These are phyloP conservation scores for Sphenopsis melanotis DNA, from an alignment of 2,797 vertebrate genomes.

Conservation along the genomic window DNA sequence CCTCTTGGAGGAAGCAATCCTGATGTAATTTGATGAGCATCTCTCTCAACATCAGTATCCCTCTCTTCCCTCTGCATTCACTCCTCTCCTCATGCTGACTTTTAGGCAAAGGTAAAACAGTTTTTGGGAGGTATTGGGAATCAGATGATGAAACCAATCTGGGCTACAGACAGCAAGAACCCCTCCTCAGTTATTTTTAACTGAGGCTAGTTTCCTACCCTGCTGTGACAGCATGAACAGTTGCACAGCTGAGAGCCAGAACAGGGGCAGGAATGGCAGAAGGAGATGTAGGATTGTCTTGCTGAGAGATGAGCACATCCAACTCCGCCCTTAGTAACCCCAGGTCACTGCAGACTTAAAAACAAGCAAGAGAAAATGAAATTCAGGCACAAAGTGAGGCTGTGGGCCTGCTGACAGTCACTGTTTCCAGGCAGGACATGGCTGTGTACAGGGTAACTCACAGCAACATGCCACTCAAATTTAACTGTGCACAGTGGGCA, in stretches of 20 bases:
- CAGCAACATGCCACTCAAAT: not conserved
- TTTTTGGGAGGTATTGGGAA: not conserved
- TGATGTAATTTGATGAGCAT: not conserved
- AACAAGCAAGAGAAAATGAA: not conserved
- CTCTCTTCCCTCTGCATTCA: not conserved
- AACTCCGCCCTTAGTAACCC: not conserved
- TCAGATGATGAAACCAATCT: not conserved
- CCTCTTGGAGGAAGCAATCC: constrained; percentile 4
- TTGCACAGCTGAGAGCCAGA: not conserved
- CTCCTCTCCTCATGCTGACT: not conserved
- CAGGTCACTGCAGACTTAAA: not conserved
- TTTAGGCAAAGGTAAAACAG: not conserved
- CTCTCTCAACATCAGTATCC: not conserved
- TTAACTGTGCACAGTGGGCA: not conserved
- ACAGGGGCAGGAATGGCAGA: not conserved
- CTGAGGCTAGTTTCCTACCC: not conserved
- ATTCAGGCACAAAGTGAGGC: not conserved
- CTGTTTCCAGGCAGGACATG: not conserved
- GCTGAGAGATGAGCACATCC: not conserved
- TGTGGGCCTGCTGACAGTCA: not conserved
- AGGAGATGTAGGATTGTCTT: not conserved
- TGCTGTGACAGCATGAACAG: not conserved
- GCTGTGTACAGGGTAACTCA: not conserved
- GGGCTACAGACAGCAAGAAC: not conserved
- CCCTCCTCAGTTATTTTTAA: not conserved